Percentiles rank a stretch among this genome's conserved stretches.
Conservation (phyloP, 2,113 vertebrate species). For the Neoarius graeffei region DNA sequence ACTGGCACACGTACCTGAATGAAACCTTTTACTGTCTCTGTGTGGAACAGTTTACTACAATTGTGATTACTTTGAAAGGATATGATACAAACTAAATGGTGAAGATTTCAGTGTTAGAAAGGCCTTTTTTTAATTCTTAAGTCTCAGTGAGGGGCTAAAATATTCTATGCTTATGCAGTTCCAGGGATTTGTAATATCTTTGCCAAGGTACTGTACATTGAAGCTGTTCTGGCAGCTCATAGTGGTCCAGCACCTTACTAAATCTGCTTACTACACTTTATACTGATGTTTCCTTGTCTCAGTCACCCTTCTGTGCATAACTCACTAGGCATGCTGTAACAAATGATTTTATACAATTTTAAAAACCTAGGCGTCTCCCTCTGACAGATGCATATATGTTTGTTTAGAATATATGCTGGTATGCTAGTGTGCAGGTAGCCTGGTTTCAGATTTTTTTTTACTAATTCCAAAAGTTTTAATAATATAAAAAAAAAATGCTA, state of each 20-base stretch:
- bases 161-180: not conserved
- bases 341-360: not conserved
- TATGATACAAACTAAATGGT: constrained; percentile 16
- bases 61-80: constrained; percentile 17
- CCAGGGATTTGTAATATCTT: not conserved
- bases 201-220: not conserved
- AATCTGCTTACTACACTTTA: not conserved
- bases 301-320: not conserved
- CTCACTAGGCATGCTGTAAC: not conserved
- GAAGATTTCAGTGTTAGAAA: constrained; percentile 3
- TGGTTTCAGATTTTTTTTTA: not conserved
- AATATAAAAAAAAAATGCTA: not conserved
- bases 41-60: constrained; percentile 28
- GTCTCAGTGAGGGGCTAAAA: not conserved
- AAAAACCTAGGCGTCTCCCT: not conserved
- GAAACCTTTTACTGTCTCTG: constrained; percentile 32
- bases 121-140: not conserved
- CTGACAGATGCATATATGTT: not conserved
- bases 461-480: not conserved
- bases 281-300: not conserved
- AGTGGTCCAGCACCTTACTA: not conserved
- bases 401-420: not conserved
- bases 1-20: constrained; percentile 35
- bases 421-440: not conserved
- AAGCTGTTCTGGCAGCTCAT: not conserved